phyloP scores from a whole-genome alignment of 1,140 invertebrate genomes.

The Coelopa frigida region DNA sequence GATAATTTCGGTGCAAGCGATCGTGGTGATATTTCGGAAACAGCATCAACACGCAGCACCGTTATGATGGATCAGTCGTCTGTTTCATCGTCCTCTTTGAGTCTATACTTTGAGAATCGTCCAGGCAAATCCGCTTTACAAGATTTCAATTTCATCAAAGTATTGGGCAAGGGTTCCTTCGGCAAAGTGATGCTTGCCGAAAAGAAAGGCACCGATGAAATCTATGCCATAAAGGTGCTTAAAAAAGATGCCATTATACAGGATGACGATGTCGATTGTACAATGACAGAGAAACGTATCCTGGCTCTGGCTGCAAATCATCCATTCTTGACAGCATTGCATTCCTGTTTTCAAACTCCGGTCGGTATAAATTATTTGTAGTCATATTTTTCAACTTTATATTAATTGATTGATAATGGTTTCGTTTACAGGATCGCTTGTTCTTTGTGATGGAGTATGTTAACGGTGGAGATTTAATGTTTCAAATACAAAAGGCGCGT shows the following conservation, averaged over 20 bases:
- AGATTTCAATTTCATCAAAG: constrained; percentile 94
- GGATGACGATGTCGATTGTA: constrained; percentile 99
- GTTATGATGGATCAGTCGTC: constrained; percentile 27
- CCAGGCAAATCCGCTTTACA: constrained; percentile 63
- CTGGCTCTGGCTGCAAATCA: constrained; percentile 92
- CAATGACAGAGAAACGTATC: constrained; percentile 97
- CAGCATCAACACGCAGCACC: constrained; percentile 32
- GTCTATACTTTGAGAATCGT: constrained; percentile 40
- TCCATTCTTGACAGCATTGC: constrained; percentile 95
- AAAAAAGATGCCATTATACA: constrained; percentile 99
- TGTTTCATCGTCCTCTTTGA: constrained; percentile 17
- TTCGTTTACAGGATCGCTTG: constrained; percentile 64
- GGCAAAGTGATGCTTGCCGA: constrained; percentile 99
- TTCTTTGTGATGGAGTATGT: constrained; percentile 94
- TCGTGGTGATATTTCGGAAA: constrained; percentile 24
- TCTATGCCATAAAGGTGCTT: constrained; percentile 96
- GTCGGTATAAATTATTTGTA: constrained; percentile 42
- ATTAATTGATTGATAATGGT: not conserved
- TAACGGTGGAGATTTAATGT: constrained; percentile 99
- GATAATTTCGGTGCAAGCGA: constrained; percentile 45
- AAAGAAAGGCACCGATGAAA: constrained; percentile 86
- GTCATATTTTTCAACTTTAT: not conserved
- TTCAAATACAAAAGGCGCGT: constrained; percentile 96
- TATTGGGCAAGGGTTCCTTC: constrained; percentile 98
- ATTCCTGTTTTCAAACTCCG: constrained; percentile 95